Percentiles rank a stretch among this genome's conserved stretches.
These are phyloP conservation scores for Brachionus manjavacas DNA, from an alignment of 1,140 invertebrate genomes.

Conservation along the genomic window DNA sequence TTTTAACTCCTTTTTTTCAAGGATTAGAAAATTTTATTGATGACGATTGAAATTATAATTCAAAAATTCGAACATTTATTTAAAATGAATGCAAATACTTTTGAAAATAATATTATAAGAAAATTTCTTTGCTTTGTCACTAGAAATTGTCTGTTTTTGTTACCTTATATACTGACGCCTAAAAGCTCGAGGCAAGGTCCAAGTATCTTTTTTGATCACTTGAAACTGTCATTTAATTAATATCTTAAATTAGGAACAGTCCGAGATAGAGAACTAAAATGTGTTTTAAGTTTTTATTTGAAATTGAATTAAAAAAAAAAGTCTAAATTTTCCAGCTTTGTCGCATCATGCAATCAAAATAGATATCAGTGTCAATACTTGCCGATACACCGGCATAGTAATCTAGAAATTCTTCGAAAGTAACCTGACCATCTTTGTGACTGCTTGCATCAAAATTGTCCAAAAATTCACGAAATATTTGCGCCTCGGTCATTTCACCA, in stretches of 20 bases:
- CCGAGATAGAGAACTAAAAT: not conserved
- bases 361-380: slow-evolving; percentile 52
- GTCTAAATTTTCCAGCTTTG: slow-evolving; percentile 49
- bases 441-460: slow-evolving; percentile 77
- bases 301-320: not conserved
- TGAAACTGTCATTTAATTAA: not conserved
- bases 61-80: not conserved
- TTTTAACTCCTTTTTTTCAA: not conserved
- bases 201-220: not conserved
- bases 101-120: not conserved
- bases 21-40: not conserved
- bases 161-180: not conserved
- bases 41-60: not conserved
- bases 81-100: not conserved
- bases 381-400: slow-evolving; percentile 52
- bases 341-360: slow-evolving; percentile 55
- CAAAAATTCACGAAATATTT: slow-evolving; percentile 76
- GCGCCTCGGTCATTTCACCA: slow-evolving; percentile 80
- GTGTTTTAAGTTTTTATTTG: not conserved
- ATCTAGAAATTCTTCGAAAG: slow-evolving; percentile 50
- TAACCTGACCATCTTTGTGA: slow-evolving; percentile 68
- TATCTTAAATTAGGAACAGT: not conserved
- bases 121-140: not conserved
- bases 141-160: not conserved
- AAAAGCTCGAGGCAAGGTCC: not conserved